A percentile compares a stretch with the other conserved stretches of the same genome.
Evolutionary conservation across 2,888 invertebrate species (phyloP).

Genomic region (Myopa testacea): DNA sequence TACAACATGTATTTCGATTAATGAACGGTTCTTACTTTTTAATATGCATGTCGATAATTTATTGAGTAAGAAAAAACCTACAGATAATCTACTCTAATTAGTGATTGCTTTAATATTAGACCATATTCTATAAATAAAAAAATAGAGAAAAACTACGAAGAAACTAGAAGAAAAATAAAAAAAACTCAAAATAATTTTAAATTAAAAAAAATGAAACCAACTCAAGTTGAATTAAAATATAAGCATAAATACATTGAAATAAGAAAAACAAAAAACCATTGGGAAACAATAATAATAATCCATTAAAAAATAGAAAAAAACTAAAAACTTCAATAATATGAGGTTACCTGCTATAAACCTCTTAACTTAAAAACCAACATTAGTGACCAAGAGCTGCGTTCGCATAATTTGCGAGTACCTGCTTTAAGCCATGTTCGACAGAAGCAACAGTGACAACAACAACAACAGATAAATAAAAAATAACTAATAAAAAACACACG

Average conservation of each 20-base stretch:
- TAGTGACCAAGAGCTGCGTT: constrained; percentile 36
- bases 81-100: not conserved
- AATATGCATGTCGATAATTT: not conserved
- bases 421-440: not conserved
- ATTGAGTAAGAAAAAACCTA: not conserved
- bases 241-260: not conserved
- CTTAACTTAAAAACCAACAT: constrained; percentile 38
- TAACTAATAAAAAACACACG: not conserved
- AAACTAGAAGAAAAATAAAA: not conserved
- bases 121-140: not conserved
- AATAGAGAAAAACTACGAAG: not conserved
- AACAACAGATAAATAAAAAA: not conserved
- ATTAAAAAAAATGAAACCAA: not conserved
- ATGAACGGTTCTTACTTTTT: not conserved
- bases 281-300: not conserved
- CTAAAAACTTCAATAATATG: constrained; percentile 11
- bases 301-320: not conserved
- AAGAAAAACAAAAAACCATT: not conserved
- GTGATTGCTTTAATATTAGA: not conserved
- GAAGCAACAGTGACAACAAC: not conserved
- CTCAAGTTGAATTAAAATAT: not conserved
- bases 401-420: constrained; percentile 28
- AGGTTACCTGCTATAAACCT: constrained; percentile 1
- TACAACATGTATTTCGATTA: not conserved
- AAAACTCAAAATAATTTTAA: not conserved